Evolutionary conservation across 2,797 vertebrate species (phyloP).

Genomic region (Anableps anableps): DNA sequence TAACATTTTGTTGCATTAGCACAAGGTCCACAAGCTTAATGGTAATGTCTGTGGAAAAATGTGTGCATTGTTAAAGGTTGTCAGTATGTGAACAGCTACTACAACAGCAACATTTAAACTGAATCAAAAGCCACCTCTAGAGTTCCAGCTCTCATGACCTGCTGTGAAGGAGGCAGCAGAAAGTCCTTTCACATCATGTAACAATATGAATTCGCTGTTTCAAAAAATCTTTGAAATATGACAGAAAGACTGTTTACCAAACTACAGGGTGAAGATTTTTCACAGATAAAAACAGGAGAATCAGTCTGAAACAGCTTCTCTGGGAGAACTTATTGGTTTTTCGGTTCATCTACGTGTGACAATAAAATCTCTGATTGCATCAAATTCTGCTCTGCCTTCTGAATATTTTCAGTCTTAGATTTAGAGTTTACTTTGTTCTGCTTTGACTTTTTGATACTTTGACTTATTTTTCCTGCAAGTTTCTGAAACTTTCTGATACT

Average conservation of each 20-base stretch:
- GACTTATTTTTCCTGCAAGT: not conserved
- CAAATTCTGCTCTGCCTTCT: not conserved
- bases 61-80: not conserved
- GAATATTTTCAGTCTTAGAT: not conserved
- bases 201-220: not conserved
- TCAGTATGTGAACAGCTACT: not conserved
- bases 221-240: not conserved
- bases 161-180: not conserved
- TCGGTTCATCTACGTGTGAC: not conserved
- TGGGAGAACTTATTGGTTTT: not conserved
- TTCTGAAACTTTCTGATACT: not conserved
- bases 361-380: not conserved
- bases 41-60: not conserved
- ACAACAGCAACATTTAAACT: not conserved
- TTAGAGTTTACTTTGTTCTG: not conserved
- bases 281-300: not conserved
- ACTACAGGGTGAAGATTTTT: not conserved
- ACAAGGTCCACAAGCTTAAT: not conserved
- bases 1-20: not conserved
- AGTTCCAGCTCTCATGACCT: not conserved
- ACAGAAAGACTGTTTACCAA: not conserved
- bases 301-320: not conserved
- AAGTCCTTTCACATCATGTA: not conserved
- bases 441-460: not conserved
- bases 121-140: not conserved